These are phyloP conservation scores for Mamestra brassicae DNA, from an alignment of 2,888 invertebrate genomes.

Conservation along the genomic window DNA sequence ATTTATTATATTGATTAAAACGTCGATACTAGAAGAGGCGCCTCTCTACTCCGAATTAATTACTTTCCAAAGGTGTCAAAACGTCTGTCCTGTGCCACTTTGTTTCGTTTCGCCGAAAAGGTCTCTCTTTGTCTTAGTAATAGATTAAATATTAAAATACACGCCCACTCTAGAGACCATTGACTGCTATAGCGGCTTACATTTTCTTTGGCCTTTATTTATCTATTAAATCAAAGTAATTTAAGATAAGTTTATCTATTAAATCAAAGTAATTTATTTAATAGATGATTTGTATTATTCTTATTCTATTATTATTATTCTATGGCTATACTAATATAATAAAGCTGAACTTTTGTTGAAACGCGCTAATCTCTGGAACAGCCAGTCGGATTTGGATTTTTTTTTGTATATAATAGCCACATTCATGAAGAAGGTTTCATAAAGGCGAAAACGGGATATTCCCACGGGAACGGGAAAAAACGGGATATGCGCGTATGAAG, in stretches of 20 bases:
- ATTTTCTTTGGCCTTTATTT: not conserved
- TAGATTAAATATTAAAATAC: conserved; percentile 48
- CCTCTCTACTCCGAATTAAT: conserved; percentile 35
- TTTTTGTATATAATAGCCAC: too few species aligned
- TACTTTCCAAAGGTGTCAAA: conserved; percentile 33
- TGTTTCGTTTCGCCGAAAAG: conserved; percentile 5
- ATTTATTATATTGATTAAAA: not conserved
- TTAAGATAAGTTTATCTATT: not conserved
- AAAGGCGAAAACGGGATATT: too few species aligned
- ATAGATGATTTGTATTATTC: too few species aligned
- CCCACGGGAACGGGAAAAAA: too few species aligned
- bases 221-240: not conserved
- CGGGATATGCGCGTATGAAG: too few species aligned
- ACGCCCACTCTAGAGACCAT: not conserved
- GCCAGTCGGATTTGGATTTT: too few species aligned
- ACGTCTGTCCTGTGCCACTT: conserved; percentile 37
- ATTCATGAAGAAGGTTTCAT: too few species aligned
- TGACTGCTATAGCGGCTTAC: not conserved
- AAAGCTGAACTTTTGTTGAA: too few species aligned
- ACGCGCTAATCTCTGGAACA: too few species aligned
- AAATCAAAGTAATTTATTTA: too few species aligned
- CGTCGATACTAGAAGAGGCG: conserved; percentile 19
- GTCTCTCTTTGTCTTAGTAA: conserved; percentile 26
- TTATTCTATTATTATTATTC: too few species aligned
- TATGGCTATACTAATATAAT: too few species aligned